Evolutionary conservation across 2,888 invertebrate species (phyloP).

Genomic region (Spodoptera picta): DNA sequence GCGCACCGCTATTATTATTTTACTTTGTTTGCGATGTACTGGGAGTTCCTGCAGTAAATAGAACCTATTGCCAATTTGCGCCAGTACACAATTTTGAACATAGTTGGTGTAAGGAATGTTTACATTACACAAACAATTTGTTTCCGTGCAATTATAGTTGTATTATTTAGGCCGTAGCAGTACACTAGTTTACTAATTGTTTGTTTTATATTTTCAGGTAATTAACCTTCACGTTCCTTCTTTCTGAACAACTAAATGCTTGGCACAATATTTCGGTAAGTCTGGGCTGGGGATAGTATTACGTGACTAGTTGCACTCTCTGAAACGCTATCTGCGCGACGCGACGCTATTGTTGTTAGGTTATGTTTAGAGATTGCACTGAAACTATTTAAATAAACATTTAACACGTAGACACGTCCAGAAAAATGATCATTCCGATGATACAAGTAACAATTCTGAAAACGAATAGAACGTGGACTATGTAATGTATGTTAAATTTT

Average conservation of each 20-base stretch:
- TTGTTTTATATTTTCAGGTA: constrained; percentile 85
- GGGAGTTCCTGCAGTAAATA: constrained; percentile 7
- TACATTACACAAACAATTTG: constrained; percentile 51
- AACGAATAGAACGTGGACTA: constrained; percentile 27
- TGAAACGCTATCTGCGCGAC: constrained; percentile 41
- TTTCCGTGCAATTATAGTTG: constrained; percentile 52
- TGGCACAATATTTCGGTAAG: constrained; percentile 84
- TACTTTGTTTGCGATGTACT: constrained; percentile 17
- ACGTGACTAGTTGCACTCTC: constrained; percentile 72
- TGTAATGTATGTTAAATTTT: constrained; percentile 28
- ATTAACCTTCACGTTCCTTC: constrained; percentile 86
- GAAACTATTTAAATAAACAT: constrained; percentile 4
- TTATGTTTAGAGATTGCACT: constrained; percentile 21
- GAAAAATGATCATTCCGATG: constrained; percentile 7
- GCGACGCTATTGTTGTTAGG: constrained; percentile 13
- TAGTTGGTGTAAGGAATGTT: constrained; percentile 55
- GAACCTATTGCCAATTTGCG: constrained; percentile 43
- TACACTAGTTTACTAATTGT: constrained; percentile 68
- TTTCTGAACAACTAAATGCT: constrained; percentile 79
- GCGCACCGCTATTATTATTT: constrained; percentile 4
- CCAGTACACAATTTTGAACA: constrained; percentile 44
- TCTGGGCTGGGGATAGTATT: constrained; percentile 77
- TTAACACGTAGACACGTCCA: not conserved
- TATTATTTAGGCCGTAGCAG: constrained; percentile 44
- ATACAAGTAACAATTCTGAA: constrained; percentile 29